Conservation (phyloP, 1,140 invertebrate species). For the Drosophila virilis region DNA sequence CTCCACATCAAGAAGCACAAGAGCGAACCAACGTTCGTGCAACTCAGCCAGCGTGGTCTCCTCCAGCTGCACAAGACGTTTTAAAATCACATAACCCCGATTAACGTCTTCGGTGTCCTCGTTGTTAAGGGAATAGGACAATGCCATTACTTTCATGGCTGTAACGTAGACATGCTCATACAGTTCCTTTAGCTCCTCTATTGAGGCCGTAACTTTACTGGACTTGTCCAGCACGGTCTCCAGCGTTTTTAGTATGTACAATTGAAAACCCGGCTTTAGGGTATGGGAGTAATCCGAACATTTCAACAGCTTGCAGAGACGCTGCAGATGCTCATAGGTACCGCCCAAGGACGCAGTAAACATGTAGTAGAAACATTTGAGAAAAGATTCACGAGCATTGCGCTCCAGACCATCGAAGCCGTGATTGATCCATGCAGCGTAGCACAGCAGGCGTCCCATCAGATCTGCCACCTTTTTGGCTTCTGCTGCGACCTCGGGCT, state of each 20-base stretch:
- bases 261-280: constrained; percentile 60
- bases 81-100: constrained; percentile 33
- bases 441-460: constrained; percentile 70
- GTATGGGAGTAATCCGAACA: constrained; percentile 82
- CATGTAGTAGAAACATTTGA: constrained; percentile 85
- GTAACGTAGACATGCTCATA: constrained; percentile 56
- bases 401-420: constrained; percentile 70
- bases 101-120: constrained; percentile 3
- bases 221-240: constrained; percentile 64
- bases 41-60: constrained; percentile 35
- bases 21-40: constrained; percentile 60
- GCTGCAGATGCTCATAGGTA: constrained; percentile 84
- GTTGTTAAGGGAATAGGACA: constrained; percentile 37
- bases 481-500: constrained; percentile 50
- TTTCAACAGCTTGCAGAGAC: constrained; percentile 75
- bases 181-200: constrained; percentile 47
- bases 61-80: constrained; percentile 38
- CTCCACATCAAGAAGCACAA: constrained; percentile 61
- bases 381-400: constrained; percentile 66
- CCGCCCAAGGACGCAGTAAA: constrained; percentile 87
- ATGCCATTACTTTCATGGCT: constrained; percentile 62
- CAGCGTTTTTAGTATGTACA: constrained; percentile 59
- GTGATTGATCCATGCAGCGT: constrained; percentile 73
- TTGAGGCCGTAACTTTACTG: constrained; percentile 23
- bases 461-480: constrained; percentile 75